phyloP scores from a whole-genome alignment of 1,140 invertebrate genomes.

The Drosophila bocqueti region DNA sequence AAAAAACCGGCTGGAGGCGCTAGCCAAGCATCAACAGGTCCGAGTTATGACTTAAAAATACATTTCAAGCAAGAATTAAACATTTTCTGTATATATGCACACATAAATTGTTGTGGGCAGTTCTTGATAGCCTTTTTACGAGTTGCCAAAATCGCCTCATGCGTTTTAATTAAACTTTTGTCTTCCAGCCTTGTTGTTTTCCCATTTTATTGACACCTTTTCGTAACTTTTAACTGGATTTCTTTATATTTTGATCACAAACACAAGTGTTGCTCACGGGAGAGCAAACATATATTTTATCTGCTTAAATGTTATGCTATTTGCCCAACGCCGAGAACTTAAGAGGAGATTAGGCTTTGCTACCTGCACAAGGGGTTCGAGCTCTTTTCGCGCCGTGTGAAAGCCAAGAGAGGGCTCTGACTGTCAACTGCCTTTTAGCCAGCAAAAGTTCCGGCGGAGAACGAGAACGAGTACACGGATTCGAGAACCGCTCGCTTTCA shows the following conservation, averaged over 20 bases:
- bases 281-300: slow-evolving; percentile 46
- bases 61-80: slow-evolving; percentile 13
- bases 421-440: slow-evolving; percentile 9
- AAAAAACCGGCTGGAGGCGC: slow-evolving; percentile 30
- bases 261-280: slow-evolving; percentile 51
- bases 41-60: slow-evolving; percentile 26
- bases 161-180: slow-evolving; percentile 34
- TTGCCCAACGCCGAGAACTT: slow-evolving; percentile 43
- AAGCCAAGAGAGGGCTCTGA: slow-evolving; percentile 14
- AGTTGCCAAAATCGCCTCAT: slow-evolving; percentile 31
- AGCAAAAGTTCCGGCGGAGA: slow-evolving; percentile 23
- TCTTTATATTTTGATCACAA: slow-evolving; percentile 37
- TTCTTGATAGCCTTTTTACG: slow-evolving; percentile 43
- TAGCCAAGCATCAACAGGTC: slow-evolving; percentile 38
- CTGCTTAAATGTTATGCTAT: slow-evolving; percentile 34
- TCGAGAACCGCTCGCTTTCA: slow-evolving; percentile 64
- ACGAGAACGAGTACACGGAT: slow-evolving; percentile 15
- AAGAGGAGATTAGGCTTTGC: slow-evolving; percentile 38
- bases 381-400: slow-evolving; percentile 42
- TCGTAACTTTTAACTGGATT: slow-evolving; percentile 9
- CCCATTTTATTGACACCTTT: slow-evolving; percentile 27
- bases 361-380: slow-evolving; percentile 52
- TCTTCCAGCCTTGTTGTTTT: slow-evolving; percentile 19
- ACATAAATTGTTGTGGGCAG: slow-evolving; percentile 27
- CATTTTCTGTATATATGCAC: slow-evolving; percentile 17